A percentile compares a stretch with the other conserved stretches of the same genome.
Evolutionary conservation across 2,888 invertebrate species (phyloP).

Genomic region (Dolichopus griseipennis): DNA sequence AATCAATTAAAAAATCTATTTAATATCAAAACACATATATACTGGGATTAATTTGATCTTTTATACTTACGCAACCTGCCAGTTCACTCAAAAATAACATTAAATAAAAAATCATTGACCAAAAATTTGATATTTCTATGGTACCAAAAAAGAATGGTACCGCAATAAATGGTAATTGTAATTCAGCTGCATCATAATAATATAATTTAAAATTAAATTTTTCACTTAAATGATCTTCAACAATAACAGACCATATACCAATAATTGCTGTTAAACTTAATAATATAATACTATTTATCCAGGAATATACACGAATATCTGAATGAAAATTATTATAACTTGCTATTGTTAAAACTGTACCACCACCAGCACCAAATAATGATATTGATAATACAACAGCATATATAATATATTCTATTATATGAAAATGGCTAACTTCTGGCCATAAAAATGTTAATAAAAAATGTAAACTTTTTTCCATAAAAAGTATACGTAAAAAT

Average conservation of each 20-base stretch:
- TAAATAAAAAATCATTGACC: conserved; percentile 65
- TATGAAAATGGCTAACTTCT: background rate
- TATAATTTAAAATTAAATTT: conserved; percentile 13
- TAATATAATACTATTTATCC: conserved; percentile 31
- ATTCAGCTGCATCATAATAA: background rate
- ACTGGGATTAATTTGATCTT: too few species aligned
- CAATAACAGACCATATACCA: conserved; percentile 59
- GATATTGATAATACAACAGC: conserved; percentile 46
- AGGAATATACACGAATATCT: conserved; percentile 48
- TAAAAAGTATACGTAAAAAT: background rate
- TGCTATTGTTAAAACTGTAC: conserved; percentile 69
- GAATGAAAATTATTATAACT: conserved; percentile 71
- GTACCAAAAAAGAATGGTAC: conserved; percentile 8
- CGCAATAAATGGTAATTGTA: background rate
- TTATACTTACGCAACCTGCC: conserved; percentile 23
- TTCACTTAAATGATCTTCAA: conserved; percentile 50
- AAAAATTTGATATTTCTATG: conserved; percentile 54
- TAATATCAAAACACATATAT: too few species aligned
- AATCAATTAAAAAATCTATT: too few species aligned
- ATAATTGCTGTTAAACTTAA: conserved; percentile 36
- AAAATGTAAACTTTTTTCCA: conserved; percentile 21
- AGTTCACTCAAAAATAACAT: conserved; percentile 57
- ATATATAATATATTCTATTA: conserved; percentile 11
- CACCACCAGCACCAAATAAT: conserved; percentile 79
- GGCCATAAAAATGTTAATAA: background rate